Base-by-base conservation (phyloP, 2,113 vertebrate genomes). In the Capreolus pygargus region DNA sequence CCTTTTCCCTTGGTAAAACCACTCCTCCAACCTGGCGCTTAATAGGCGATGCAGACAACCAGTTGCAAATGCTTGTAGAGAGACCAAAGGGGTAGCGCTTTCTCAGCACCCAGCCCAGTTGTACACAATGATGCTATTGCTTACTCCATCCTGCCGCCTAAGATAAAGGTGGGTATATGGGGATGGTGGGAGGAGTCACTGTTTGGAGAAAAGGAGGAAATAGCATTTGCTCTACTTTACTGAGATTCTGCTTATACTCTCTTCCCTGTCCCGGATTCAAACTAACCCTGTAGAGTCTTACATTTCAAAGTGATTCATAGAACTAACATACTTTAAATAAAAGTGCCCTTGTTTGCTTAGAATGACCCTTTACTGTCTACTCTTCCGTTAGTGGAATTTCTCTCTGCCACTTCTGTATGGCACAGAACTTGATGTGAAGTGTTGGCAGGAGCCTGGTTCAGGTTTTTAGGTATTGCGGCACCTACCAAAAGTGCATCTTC, bases 161-260 rank as follows among this genome's bases (percentile, higher is more conserved):
- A 2, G 3, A 28, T 43, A 52, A 52, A 14, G 14, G 21, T 2
- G 0, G 6, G 11, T 28, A 19, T 52, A 5, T 3, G 13, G 60
- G 45, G 36, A 1, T 1, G 0, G 21, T 30, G 5, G 8, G 33
- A 36, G 6, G 14, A 5, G 33, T 79, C 27, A 14, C 6, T 58
- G 33, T 23, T 67, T 14, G 21, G 27, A 85, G 6, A 87, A 25
- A 13, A 43, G 55, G 54, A 79, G 2, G 1, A 7, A 30, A 39
- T 1, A 3, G 1, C 8, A 39, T 58, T 52, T 64, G 10, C 19
- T 81, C 36, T 70, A 39, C 25, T 95, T 67, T 23, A 79, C 2
- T 30, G 55, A 94, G 70, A 30, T 1, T 54, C 39, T 89, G 5
- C 14, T 96, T 61, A 58, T 25, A 21, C 17, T 6, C 28, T 43